These are phyloP conservation scores for Sinocyclocheilus anshuiensis DNA, from an alignment of 2,113 vertebrate species.

Conservation along the genomic window DNA sequence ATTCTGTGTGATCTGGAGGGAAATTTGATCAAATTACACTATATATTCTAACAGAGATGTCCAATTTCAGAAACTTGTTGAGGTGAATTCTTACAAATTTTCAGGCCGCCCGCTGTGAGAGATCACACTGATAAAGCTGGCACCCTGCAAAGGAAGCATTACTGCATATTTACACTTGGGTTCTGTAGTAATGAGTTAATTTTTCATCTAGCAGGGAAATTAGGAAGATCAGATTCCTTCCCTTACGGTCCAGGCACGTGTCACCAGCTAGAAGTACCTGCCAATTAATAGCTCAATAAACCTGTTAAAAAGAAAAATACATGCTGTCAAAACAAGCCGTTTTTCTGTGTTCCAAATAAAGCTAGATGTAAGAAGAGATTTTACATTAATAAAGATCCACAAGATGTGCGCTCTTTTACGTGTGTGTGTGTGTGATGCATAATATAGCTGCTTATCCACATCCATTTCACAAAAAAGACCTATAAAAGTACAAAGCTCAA, in stretches of 20 bases:
- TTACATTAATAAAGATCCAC: neutral
- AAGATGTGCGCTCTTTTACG: neutral
- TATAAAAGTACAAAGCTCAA: neutral
- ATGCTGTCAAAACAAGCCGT: neutral
- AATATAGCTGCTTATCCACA: neutral
- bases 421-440: neutral
- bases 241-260: neutral
- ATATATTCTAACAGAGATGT: neutral
- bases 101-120: neutral
- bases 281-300: slow-evolving; percentile 20
- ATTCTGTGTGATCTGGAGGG: slow-evolving; percentile 7
- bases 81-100: neutral
- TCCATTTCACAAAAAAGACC: neutral
- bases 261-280: slow-evolving; percentile 5
- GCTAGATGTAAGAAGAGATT: too few species aligned
- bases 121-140: slow-evolving; percentile 9
- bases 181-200: neutral
- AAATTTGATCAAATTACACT: neutral
- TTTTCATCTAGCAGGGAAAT: neutral
- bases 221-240: neutral
- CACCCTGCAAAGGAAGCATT: neutral
- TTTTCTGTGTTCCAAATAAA: slow-evolving; percentile 2
- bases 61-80: neutral
- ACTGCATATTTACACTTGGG: neutral
- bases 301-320: neutral